Evolutionary conservation across 2,888 invertebrate genomes (phyloP).

Genomic region (Tiliacea citrago): DNA sequence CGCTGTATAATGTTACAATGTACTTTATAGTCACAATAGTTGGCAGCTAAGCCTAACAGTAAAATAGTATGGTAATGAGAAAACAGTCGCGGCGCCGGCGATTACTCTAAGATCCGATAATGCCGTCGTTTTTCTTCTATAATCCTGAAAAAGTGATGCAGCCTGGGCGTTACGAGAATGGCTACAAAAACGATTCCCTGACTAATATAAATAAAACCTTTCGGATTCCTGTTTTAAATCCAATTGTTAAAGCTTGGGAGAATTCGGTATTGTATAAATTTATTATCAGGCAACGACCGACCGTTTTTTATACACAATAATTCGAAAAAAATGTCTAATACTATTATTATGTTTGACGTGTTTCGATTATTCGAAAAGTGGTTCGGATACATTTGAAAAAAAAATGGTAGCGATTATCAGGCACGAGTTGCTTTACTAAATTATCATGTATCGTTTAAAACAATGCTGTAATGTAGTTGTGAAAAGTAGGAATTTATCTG

Average conservation of each 20-base stretch:
- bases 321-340: constrained; percentile 26
- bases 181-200: constrained; percentile 78
- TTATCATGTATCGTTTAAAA: neutral
- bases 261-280: constrained; percentile 66
- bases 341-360: constrained; percentile 10
- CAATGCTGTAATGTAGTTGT: neutral
- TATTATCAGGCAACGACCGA: constrained; percentile 54
- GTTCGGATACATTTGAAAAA: neutral
- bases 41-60: constrained; percentile 59
- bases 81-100: constrained; percentile 80
- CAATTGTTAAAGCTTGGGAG: constrained; percentile 70
- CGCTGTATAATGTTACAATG: constrained; percentile 17
- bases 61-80: constrained; percentile 84
- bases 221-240: constrained; percentile 77
- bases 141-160: constrained; percentile 88
- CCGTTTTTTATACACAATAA: constrained; percentile 40
- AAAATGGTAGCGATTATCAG: neutral
- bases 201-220: constrained; percentile 82
- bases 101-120: constrained; percentile 88
- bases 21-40: constrained; percentile 44
- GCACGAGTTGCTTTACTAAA: neutral
- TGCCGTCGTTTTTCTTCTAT: constrained; percentile 87
- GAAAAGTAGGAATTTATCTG: constrained; percentile 10
- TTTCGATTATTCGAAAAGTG: neutral
- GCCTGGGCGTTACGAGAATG: constrained; percentile 76